Evolutionary conservation across 2,888 invertebrate species (phyloP), one percentile per base, ranked within the genome.

Genomic region (Cylindroiulus punctatus): DNA sequence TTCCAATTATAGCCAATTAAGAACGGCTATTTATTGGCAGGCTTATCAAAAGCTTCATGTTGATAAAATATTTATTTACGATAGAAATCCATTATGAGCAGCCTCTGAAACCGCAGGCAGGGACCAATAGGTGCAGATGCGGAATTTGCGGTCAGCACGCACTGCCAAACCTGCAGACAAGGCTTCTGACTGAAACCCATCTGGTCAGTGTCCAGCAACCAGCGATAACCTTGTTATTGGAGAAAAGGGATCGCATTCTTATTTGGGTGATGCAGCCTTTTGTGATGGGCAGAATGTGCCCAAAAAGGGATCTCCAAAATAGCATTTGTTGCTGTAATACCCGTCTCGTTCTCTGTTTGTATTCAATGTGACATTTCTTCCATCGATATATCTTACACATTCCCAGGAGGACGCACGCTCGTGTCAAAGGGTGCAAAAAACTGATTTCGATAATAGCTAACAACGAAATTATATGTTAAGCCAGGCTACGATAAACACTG

Each of bases 391-490:
- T 57, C 57, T 57, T 57, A 7, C 22, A 57, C 22, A 57, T 57
- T 57, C 57, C 57, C 57, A 7, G 22, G 57, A 57, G 57, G 22
- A 57, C 22, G 57, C 57, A 8, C 57, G 22, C 22, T 22, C 7
- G 57, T 57, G 57, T 57, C 57, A 57, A 57, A 57, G 22, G 57
- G 57, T 57, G 57, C n/a, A 22, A n/a, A 47, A 57, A 57, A 57
- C 57, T 57, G 57, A 22, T 57, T 57, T 22, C 22, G 57, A 57
- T 57, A 57, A 57, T 57, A 19, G 57, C 57, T 22, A 57, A 57
- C 57, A 57, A 57, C 57, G 57, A 57, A 57, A 57, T 57, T 57
- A 57, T 57, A 57, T 57, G 57, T 57, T 57, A 57, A 57, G 57
- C 57, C 57, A 1, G 57, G 57, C n/a, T 57, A 57, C n/a, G 57